Evolutionary conservation across 2,113 vertebrate species (phyloP).

Genomic region (Clarias batrachus): DNA sequence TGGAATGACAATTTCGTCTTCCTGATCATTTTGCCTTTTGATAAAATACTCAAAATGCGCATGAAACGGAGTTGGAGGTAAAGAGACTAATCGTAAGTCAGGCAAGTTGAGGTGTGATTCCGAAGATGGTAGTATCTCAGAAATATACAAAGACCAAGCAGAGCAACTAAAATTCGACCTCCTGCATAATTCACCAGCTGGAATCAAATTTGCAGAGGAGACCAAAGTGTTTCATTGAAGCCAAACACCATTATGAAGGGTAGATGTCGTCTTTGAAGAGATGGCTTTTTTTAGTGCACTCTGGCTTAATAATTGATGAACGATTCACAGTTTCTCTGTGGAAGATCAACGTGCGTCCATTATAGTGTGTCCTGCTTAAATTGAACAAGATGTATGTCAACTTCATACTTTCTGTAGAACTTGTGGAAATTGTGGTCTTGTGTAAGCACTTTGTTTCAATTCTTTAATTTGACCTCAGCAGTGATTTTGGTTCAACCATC

Average conservation of each 20-base stretch:
- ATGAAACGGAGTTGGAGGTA: background rate
- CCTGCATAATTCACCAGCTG: slow-evolving; percentile 46
- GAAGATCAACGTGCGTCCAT: background rate
- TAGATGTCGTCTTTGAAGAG: slow-evolving; percentile 41
- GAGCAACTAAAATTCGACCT: slow-evolving; percentile 29
- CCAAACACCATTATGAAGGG: slow-evolving; percentile 33
- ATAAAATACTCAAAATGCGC: background rate
- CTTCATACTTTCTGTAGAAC: background rate
- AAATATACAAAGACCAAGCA: background rate
- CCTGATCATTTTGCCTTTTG: background rate
- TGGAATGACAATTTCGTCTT: background rate
- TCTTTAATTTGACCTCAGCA: background rate
- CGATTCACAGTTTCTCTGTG: background rate
- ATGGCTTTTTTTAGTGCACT: background rate
- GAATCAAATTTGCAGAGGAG: slow-evolving; percentile 28
- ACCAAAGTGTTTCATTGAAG: slow-evolving; percentile 25
- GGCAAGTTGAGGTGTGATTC: background rate
- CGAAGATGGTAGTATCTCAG: background rate
- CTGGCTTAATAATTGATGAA: slow-evolving; percentile 26
- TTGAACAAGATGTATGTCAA: background rate
- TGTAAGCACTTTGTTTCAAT: background rate
- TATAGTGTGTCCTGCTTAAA: background rate
- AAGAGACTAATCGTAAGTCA: background rate
- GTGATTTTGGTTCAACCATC: background rate
- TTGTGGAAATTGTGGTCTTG: background rate